phyloP scores from a whole-genome alignment of 2,888 invertebrate species.

The Ophioninae sp. region DNA sequence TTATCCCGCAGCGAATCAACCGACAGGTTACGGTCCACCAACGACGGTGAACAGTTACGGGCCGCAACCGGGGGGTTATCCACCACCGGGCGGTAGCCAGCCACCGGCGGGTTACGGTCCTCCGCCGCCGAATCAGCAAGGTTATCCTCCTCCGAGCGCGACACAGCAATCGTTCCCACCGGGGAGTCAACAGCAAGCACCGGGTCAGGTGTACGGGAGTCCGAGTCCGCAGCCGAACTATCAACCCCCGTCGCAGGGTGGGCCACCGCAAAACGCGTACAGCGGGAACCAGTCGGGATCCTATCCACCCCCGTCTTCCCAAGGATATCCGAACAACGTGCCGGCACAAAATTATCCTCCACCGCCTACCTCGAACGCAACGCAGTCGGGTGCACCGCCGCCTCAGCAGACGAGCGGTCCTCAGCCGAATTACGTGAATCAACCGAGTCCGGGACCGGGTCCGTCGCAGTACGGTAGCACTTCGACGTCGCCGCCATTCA shows the following conservation, averaged over 20 bases:
- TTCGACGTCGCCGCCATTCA: conserved; percentile 80
- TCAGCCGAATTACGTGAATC: conserved; percentile 82
- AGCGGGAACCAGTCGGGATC: conserved; percentile 78
- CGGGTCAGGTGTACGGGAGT: conserved; percentile 79
- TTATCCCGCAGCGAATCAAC: conserved; percentile 85
- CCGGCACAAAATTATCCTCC: conserved; percentile 81
- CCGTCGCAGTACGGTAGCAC: conserved; percentile 78
- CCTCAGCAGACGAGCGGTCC: conserved; percentile 82
- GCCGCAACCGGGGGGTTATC: conserved; percentile 83
- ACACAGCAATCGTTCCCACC: conserved; percentile 79
- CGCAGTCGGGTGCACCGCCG: conserved; percentile 74
- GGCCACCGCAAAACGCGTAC: conserved; percentile 77
- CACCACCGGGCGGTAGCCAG: conserved; percentile 83
- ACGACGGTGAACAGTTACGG: conserved; percentile 78
- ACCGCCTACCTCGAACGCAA: conserved; percentile 80
- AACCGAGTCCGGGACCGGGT: conserved; percentile 83
- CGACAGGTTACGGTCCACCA: conserved; percentile 79
- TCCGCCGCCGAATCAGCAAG: conserved; percentile 86
- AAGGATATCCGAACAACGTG: conserved; percentile 81
- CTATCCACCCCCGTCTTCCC: conserved; percentile 82
- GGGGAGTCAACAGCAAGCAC: conserved; percentile 77
- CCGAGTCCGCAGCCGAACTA: conserved; percentile 80
- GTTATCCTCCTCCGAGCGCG: conserved; percentile 84
- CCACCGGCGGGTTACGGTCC: conserved; percentile 85
- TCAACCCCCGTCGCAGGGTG: conserved; percentile 72